phyloP scores from a whole-genome alignment of 1,140 invertebrate genomes.

The Papilio aristodemus region DNA sequence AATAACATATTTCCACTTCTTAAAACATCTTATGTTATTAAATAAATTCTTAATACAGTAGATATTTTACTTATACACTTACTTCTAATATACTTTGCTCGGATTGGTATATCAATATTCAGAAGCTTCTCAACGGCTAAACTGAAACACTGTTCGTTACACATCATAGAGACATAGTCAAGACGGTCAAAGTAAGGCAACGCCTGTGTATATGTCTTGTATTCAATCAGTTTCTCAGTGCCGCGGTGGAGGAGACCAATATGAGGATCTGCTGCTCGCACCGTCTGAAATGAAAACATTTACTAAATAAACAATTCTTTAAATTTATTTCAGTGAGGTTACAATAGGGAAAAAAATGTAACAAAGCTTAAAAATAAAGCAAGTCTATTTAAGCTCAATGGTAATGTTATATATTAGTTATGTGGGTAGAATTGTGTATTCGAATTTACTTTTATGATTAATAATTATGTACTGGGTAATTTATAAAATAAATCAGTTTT shows the following conservation, averaged over 20 bases:
- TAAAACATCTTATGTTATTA: too few species aligned
- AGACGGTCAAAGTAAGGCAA: conserved; percentile 98
- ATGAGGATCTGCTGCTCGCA: conserved; percentile 95
- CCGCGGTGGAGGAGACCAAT: conserved; percentile 97
- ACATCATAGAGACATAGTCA: conserved; percentile 99
- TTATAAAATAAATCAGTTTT: too few species aligned
- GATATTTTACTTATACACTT: conserved; percentile 71
- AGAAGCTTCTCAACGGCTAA: conserved; percentile 97
- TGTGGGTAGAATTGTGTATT: too few species aligned
- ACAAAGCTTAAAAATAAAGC: too few species aligned
- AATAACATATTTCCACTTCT: too few species aligned
- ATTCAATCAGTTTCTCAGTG: conserved; percentile 99
- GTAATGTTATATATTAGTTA: too few species aligned
- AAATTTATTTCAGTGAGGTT: too few species aligned
- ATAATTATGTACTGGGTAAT: too few species aligned
- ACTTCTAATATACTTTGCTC: conserved; percentile 98
- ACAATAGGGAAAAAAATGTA: too few species aligned
- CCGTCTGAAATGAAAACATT: conserved; percentile 81
- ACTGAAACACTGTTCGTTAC: conserved; percentile 98
- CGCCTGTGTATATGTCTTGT: conserved; percentile 98
- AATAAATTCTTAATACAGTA: too few species aligned
- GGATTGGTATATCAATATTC: conserved; percentile 95
- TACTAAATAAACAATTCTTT: not conserved
- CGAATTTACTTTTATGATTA: too few species aligned
- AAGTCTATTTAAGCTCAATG: too few species aligned